phyloP scores from a whole-genome alignment of 2,797 vertebrate genomes.

The Threskiornis aethiopicus region DNA sequence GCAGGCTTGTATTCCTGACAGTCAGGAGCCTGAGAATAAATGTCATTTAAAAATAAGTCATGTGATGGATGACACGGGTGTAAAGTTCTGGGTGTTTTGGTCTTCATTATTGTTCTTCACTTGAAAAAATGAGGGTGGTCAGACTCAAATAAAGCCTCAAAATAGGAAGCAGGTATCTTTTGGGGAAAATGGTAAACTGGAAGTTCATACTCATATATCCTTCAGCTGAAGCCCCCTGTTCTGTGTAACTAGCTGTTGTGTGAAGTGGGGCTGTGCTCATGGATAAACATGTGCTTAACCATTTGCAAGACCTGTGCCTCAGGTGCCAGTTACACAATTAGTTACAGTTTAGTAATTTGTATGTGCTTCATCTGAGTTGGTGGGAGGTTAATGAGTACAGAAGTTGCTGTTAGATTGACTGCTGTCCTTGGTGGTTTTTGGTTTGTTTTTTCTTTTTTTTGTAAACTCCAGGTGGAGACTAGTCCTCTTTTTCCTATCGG shows the following conservation, averaged over 20 bases:
- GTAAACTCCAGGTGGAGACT: not conserved
- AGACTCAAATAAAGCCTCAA: not conserved
- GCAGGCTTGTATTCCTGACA: not conserved
- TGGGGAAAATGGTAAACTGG: not conserved
- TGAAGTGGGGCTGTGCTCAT: not conserved
- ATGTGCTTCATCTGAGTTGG: not conserved
- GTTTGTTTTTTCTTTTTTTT: not conserved
- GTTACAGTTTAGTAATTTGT: not conserved
- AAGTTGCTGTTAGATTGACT: not conserved
- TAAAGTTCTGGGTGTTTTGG: not conserved
- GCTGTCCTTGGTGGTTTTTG: not conserved
- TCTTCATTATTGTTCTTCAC: not conserved
- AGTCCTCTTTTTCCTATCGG: not conserved
- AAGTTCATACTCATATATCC: not conserved
- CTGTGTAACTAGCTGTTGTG: not conserved
- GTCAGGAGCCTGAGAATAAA: not conserved
- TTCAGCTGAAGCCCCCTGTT: not conserved
- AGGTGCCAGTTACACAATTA: not conserved
- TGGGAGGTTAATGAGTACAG: not conserved
- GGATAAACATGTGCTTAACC: accelerated
- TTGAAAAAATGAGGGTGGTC: not conserved
- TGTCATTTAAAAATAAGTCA: not conserved
- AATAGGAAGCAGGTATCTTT: not conserved
- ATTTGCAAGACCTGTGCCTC: not conserved
- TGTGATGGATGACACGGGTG: not conserved